phyloP scores from a whole-genome alignment of 1,140 invertebrate species.

The Metopolophium dirhodum region DNA sequence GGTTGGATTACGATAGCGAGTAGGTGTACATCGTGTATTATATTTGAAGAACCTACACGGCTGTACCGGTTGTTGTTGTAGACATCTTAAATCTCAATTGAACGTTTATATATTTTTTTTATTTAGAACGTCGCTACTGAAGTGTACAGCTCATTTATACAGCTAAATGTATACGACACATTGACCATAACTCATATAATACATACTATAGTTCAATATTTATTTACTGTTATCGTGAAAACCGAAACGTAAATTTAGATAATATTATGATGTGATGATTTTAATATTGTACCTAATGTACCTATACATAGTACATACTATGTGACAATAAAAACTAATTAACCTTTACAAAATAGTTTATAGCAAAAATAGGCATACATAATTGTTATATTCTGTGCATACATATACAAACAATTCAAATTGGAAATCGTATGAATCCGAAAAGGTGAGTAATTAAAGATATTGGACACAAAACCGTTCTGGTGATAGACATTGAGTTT shows the following conservation, averaged over 20 bases:
- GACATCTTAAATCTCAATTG: not conserved
- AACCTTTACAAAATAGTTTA: not conserved
- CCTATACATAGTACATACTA: too few relatives aligned
- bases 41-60: not conserved
- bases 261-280: not conserved
- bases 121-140: not conserved
- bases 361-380: not conserved
- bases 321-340: not conserved
- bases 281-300: not conserved
- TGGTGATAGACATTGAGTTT: not conserved
- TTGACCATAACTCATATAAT: not conserved
- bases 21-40: not conserved
- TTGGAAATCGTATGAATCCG: not conserved
- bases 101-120: not conserved
- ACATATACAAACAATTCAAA: not conserved
- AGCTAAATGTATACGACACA: not conserved
- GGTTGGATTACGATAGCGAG: not conserved
- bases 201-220: not conserved
- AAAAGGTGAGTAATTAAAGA: not conserved
- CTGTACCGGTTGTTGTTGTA: not conserved
- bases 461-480: not conserved
- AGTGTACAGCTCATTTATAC: not conserved
- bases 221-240: not conserved
- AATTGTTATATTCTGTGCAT: too few relatives aligned
- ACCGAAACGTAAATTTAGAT: not conserved